A percentile compares a stretch with the other conserved stretches of the same genome.
Conservation (phyloP, 2,797 vertebrate species). For the Mycteria americana region DNA sequence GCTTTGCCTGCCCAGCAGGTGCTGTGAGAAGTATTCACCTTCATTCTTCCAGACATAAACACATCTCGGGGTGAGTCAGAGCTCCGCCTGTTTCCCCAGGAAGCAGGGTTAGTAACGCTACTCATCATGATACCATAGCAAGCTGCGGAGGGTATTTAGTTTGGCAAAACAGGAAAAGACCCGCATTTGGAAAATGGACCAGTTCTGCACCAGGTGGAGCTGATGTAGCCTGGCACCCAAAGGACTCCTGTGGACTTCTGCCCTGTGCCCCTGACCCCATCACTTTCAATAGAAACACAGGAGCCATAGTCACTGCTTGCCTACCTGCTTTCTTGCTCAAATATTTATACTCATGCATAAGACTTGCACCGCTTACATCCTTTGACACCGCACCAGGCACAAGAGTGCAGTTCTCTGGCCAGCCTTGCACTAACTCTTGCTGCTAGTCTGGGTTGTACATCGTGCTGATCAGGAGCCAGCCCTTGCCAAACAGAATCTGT, state of each 20-base stretch:
- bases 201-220: not conserved
- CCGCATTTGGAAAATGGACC: not conserved
- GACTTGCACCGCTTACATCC: not conserved
- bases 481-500: constrained; percentile 14
- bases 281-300: not conserved
- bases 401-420: not conserved
- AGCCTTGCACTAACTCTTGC: not conserved
- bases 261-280: not conserved
- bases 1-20: not conserved
- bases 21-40: not conserved
- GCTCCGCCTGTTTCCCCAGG: not conserved
- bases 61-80: not conserved
- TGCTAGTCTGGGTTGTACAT: not conserved
- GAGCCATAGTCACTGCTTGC: not conserved
- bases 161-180: not conserved
- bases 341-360: not conserved
- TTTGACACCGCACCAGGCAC: not conserved
- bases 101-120: not conserved
- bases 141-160: not conserved
- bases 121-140: not conserved
- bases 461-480: not conserved
- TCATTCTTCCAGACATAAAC: not conserved
- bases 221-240: not conserved
- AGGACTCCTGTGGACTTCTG: not conserved
- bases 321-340: not conserved